Percentiles rank a stretch among this genome's conserved stretches.
phyloP scores from a whole-genome alignment of 2,113 vertebrate species.

The Hippoglossus stenolepis region DNA sequence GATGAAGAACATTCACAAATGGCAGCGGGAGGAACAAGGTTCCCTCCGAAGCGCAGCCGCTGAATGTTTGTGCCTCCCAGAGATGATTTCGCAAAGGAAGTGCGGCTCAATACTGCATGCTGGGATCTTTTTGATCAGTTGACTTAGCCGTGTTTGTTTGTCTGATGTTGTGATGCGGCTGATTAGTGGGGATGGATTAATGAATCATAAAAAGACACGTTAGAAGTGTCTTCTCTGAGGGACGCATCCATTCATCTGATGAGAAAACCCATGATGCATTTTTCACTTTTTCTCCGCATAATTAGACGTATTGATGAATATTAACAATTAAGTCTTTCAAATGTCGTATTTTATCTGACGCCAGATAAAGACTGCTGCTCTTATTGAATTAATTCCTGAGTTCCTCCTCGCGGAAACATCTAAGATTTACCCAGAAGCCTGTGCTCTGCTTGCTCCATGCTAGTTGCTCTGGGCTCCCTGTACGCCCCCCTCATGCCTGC shows the following conservation, averaged over 20 bases:
- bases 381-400: constrained; percentile 65
- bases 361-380: constrained; percentile 74
- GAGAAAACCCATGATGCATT: constrained; percentile 62
- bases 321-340: constrained; percentile 81
- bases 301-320: constrained; percentile 81
- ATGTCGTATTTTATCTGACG: constrained; percentile 76
- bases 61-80: constrained; percentile 43
- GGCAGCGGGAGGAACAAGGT: not conserved
- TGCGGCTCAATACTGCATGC: constrained; percentile 56
- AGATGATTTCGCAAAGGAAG: constrained; percentile 32
- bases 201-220: constrained; percentile 78
- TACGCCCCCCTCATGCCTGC: constrained; percentile 19
- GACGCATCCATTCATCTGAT: constrained; percentile 44
- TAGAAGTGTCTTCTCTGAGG: constrained; percentile 68
- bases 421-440: constrained; percentile 67
- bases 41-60: constrained; percentile 31
- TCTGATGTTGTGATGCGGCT: constrained; percentile 64
- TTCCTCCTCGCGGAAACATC: constrained; percentile 69
- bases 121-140: constrained; percentile 60
- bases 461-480: constrained; percentile 55
- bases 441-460: constrained; percentile 58
- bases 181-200: constrained; percentile 70
- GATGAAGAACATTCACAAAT: constrained; percentile 49
- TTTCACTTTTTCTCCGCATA: constrained; percentile 70
- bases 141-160: constrained; percentile 72